Conservation (phyloP, 2,113 vertebrate genomes). For the Elachura formosa region DNA sequence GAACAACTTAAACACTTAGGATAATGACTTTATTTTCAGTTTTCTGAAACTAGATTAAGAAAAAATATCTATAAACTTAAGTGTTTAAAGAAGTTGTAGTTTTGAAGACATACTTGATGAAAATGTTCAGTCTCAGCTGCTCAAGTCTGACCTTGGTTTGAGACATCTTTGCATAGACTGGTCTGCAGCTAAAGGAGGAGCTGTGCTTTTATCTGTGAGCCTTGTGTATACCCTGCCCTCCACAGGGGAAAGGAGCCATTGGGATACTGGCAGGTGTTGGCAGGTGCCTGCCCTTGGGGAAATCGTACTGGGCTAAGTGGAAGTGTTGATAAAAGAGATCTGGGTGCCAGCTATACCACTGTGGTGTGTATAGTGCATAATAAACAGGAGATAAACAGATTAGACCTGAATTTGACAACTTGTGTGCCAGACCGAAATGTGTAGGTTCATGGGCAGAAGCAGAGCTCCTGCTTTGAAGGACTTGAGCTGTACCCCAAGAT, state of each 20-base stretch:
- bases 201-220: neutral
- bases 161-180: neutral
- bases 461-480: neutral
- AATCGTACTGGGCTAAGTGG: neutral
- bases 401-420: neutral
- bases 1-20: neutral
- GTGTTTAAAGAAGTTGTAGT: neutral
- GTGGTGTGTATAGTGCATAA: neutral
- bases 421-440: neutral
- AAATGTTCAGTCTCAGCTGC: neutral
- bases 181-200: neutral
- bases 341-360: neutral
- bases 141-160: neutral
- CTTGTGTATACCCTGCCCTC: neutral
- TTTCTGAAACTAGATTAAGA: neutral
- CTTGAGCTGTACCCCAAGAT: neutral
- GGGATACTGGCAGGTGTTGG: neutral
- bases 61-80: neutral
- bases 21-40: neutral
- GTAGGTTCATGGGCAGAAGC: neutral
- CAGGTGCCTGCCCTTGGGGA: neutral
- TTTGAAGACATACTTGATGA: neutral
- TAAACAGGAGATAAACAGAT: neutral
- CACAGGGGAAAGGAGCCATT: accelerated
- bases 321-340: neutral